Conservation (phyloP, 2,113 vertebrate genomes). For the Carassius carassius region DNA sequence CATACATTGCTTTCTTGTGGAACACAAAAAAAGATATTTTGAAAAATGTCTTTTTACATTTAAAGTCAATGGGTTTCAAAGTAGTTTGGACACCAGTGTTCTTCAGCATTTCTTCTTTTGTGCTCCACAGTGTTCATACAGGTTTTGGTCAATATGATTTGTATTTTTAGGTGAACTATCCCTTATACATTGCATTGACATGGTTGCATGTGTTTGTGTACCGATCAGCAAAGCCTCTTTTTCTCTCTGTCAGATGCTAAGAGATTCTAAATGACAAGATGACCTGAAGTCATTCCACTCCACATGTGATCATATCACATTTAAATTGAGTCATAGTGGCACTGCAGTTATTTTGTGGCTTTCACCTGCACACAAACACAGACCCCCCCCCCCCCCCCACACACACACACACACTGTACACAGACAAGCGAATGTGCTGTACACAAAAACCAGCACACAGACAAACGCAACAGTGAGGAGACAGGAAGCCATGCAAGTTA, state of each 20-base stretch:
- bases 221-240: not conserved
- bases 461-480: not conserved
- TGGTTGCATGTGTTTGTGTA: not conserved
- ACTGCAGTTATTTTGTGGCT: not conserved
- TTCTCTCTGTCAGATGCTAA: not conserved
- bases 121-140: not conserved
- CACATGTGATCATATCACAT: slow-evolving; percentile 7
- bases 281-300: not conserved
- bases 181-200: not conserved
- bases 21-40: not conserved
- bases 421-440: not conserved
- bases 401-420: not conserved
- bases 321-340: slow-evolving; percentile 6
- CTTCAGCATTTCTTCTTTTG: not conserved
- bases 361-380: not conserved
- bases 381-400: too few relatives aligned
- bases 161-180: not conserved
- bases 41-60: not conserved
- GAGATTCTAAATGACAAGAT: not conserved
- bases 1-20: not conserved
- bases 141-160: not conserved
- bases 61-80: not conserved
- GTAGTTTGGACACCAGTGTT: not conserved
- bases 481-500: slow-evolving; percentile 34
- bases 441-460: not conserved